These are phyloP conservation scores for Geopemphigus sp. DNA, from an alignment of 1,140 invertebrate species.

Conservation along the genomic window DNA sequence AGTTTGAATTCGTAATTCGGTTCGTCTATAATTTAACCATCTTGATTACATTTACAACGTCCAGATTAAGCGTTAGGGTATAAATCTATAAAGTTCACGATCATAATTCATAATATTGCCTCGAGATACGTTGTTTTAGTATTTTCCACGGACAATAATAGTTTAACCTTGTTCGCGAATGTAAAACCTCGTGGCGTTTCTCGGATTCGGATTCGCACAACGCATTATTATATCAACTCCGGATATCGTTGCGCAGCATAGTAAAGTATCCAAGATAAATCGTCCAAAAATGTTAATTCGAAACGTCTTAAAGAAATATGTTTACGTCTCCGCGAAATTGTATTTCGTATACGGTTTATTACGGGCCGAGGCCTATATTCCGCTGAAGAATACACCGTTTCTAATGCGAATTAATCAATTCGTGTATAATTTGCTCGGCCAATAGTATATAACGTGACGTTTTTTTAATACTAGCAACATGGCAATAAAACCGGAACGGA, in stretches of 20 bases:
- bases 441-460: no score
- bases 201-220: not conserved
- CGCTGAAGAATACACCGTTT: no score
- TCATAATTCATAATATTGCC: conserved; percentile 17
- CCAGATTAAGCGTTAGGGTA: not conserved
- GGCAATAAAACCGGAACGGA: no score
- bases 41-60: conserved; percentile 4
- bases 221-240: not conserved
- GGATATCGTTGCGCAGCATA: not conserved
- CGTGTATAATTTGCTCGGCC: no score
- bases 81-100: not conserved
- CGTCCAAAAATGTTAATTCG: no score
- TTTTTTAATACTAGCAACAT: no score
- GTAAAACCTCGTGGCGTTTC: not conserved
- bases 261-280: no score
- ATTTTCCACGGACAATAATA: not conserved
- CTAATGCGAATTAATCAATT: no score
- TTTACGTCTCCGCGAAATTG: no score
- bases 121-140: not conserved
- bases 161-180: not conserved
- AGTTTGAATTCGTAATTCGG: not conserved
- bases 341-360: no score
- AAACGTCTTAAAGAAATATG: no score
- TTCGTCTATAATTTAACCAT: not conserved
- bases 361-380: no score